Base-by-base conservation (phyloP, 2,888 invertebrate species). In the Xestia ashworthii region DNA sequence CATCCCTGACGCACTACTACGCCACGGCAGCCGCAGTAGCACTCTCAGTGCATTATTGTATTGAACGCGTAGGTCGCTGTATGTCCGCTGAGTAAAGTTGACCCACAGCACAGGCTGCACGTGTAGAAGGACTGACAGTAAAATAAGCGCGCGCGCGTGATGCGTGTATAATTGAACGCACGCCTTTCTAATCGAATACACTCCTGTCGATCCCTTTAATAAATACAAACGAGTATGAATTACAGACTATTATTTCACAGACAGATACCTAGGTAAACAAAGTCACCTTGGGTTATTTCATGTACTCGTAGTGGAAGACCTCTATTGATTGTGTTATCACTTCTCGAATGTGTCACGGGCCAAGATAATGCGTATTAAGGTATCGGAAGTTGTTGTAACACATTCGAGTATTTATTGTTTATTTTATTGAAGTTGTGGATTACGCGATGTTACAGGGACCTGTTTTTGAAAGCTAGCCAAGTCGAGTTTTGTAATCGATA, bases 271-370 rank as follows among this genome's bases (percentile, higher is more conserved):
- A 55, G 5, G n/a, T 66, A 67, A 74, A 68, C 58, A 58, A 71
- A 58, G 67, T 81, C 81, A 81, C 83, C 81, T 71, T 78, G 78
- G 32, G 12, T 55, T 76, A 53, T 75, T 74, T 69, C 48, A 64
- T 41, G 38, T 53, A 68, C 22, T 25, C 44, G 12, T 14, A 14
- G 62, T 46, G 19, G 58, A 32, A 65, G 82, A 76, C 80, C 58
- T 75, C 25, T 60, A 70, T 67, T 82, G 77, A 82, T 67, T 16
- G 14, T 9, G 77, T 80, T 77, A 80, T 80, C 80, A 60, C 1
- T 46, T 12, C 58, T 65, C 5, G 19, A 65, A 14, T 76, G 58
- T 82, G 76, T 76, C 76, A 82, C 25, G 25, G 0, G 6, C 38
- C n/a, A 48, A 14, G 68, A 76, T 80, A 76, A 64, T 46, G 12